Percentiles rank a stretch among this genome's conserved stretches.
Conservation (phyloP, 2,888 invertebrate genomes). For the Agrotis exclamationis region DNA sequence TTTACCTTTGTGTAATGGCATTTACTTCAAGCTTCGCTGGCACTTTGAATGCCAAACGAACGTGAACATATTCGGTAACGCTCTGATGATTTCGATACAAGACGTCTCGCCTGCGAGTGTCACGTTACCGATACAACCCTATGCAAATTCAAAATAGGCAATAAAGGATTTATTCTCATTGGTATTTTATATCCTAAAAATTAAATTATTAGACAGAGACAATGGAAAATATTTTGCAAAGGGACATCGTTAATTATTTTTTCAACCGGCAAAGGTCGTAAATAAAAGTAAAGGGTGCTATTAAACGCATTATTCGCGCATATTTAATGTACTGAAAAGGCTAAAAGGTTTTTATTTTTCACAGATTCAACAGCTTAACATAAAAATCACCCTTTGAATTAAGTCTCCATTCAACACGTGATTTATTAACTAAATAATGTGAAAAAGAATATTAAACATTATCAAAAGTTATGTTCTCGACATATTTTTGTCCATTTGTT, state of each 20-base stretch:
- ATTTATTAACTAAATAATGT: slow-evolving; percentile 75
- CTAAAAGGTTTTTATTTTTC: slow-evolving; percentile 86
- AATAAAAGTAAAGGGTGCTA: slow-evolving; percentile 90
- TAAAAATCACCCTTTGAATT: slow-evolving; percentile 83
- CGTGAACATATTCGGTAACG: slow-evolving; percentile 74
- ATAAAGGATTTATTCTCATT: slow-evolving; percentile 56
- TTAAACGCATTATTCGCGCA: slow-evolving; percentile 90
- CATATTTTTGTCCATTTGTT: slow-evolving; percentile 42
- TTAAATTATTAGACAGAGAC: slow-evolving; percentile 81
- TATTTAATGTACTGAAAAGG: slow-evolving; percentile 90
- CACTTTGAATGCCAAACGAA: slow-evolving; percentile 82
- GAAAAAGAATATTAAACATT: slow-evolving; percentile 54
- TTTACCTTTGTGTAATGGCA: slow-evolving; percentile 84
- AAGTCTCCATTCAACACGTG: slow-evolving; percentile 83
- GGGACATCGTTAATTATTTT: slow-evolving; percentile 88
- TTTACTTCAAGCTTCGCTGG: slow-evolving; percentile 81
- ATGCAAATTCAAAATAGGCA: slow-evolving; percentile 41
- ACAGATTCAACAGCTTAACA: slow-evolving; percentile 86
- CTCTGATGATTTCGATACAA: slow-evolving; percentile 71
- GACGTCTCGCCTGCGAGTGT: slow-evolving; percentile 31
- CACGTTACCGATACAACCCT: slow-evolving; percentile 25
- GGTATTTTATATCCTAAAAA: slow-evolving; percentile 68
- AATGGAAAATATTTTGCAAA: slow-evolving; percentile 80
- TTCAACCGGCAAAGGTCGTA: slow-evolving; percentile 83
- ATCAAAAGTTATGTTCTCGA: slow-evolving; percentile 48